These are phyloP conservation scores for Hoplodrina ambigua DNA, from an alignment of 2,888 invertebrate species.

Conservation along the genomic window DNA sequence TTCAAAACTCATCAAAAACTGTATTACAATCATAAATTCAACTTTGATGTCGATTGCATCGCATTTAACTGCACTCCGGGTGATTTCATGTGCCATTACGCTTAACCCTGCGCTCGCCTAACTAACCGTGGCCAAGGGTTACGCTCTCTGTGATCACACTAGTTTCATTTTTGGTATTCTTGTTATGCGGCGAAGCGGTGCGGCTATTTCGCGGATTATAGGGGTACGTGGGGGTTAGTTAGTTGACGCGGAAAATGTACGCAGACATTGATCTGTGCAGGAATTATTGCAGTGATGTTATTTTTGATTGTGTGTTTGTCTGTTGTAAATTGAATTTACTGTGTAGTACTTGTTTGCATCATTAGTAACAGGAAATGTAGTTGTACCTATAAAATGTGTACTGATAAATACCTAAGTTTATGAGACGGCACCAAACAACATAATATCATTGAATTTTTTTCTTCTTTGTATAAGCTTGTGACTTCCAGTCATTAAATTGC, in stretches of 20 bases:
- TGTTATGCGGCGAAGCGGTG: conserved; percentile 75
- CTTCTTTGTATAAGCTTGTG: neutral
- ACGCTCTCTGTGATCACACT: conserved; percentile 79
- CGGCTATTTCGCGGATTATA: conserved; percentile 60
- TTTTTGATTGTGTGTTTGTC: neutral
- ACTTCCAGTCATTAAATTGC: neutral
- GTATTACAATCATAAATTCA: conserved; percentile 52
- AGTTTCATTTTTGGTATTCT: conserved; percentile 83
- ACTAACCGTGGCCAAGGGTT: conserved; percentile 89
- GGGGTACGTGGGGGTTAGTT: conserved; percentile 49
- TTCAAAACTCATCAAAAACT: conserved; percentile 44
- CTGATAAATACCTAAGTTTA: neutral
- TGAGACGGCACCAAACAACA: neutral
- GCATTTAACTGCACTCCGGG: conserved; percentile 77
- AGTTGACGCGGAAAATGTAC: conserved; percentile 54
- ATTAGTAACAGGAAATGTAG: conserved; percentile 7
- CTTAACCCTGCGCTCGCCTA: conserved; percentile 73
- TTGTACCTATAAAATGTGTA: neutral
- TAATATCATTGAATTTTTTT: neutral
- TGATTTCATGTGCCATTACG: conserved; percentile 86
- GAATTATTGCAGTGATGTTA: conserved; percentile 3
- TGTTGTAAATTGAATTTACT: neutral
- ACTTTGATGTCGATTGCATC: conserved; percentile 82
- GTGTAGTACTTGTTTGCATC: neutral
- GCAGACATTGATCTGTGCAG: conserved; percentile 52